Evolutionary conservation across 2,797 vertebrate species (phyloP).

Genomic region (Tragopan temminckii): DNA sequence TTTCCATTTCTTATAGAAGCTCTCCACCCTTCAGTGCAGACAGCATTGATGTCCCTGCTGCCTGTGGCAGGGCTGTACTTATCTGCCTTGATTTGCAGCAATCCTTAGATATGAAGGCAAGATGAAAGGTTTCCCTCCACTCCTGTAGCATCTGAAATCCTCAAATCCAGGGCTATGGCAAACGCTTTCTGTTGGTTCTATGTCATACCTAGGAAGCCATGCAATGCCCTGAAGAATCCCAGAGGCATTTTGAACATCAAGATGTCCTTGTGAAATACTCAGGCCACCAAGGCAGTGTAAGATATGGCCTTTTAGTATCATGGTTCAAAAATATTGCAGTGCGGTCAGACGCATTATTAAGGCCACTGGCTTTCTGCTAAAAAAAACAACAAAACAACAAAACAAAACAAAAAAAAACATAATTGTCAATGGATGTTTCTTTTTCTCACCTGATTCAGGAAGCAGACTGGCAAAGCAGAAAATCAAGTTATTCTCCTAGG

Average conservation of each 20-base stretch:
- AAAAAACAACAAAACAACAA: background rate
- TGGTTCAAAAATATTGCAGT: background rate
- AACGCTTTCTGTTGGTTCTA: background rate
- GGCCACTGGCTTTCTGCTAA: background rate
- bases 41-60: background rate
- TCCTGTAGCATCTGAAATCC: background rate
- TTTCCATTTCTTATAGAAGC: background rate
- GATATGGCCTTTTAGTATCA: background rate
- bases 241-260: background rate
- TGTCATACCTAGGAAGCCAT: background rate
- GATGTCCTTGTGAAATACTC: background rate
- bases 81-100: background rate
- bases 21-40: background rate
- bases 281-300: background rate
- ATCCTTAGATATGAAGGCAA: background rate
- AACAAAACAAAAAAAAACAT: background rate
- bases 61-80: background rate
- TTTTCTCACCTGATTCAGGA: background rate
- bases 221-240: background rate
- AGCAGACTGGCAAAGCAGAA: conserved; percentile 13
- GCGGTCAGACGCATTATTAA: background rate
- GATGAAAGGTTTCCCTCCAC: background rate
- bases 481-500: background rate
- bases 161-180: background rate
- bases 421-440: background rate